Conservation (phyloP, 2,797 vertebrate genomes). For the Anguilla marmorata region DNA sequence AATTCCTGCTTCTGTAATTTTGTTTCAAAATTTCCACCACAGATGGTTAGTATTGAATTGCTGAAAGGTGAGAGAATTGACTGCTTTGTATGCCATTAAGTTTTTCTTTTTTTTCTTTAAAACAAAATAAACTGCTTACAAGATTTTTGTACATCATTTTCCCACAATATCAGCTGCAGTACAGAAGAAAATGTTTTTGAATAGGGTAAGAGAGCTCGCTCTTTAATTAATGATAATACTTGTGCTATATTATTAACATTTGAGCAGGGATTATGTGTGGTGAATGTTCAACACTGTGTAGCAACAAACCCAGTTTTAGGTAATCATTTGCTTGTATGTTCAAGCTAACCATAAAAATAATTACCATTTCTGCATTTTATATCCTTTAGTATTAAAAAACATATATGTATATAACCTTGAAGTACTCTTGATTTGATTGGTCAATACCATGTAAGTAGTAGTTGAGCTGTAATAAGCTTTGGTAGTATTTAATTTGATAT, state of each 20-base stretch:
- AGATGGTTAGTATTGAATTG: background rate
- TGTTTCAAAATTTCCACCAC: background rate
- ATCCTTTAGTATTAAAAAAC: background rate
- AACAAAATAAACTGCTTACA: background rate
- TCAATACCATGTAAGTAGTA: no score
- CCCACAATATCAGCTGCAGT: background rate
- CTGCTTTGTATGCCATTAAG: background rate
- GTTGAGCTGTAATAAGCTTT: no score
- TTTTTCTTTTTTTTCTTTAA: background rate
- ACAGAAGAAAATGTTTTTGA: background rate
- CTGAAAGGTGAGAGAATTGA: background rate
- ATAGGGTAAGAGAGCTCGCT: no score
- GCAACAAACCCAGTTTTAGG: background rate
- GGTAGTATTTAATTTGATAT: no score
- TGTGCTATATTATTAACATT: background rate
- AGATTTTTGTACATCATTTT: background rate
- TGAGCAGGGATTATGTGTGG: background rate
- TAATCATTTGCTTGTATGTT: background rate
- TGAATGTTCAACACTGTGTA: background rate
- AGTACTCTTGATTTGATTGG: no score
- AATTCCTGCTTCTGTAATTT: constrained; percentile 1
- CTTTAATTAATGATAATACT: no score
- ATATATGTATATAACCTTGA: no score
- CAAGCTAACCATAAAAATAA: no score
- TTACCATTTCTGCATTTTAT: background rate